A percentile compares a stretch with the other conserved stretches of the same genome.
Conservation (phyloP, 2,113 vertebrate genomes). For the Bothrops jararaca region DNA sequence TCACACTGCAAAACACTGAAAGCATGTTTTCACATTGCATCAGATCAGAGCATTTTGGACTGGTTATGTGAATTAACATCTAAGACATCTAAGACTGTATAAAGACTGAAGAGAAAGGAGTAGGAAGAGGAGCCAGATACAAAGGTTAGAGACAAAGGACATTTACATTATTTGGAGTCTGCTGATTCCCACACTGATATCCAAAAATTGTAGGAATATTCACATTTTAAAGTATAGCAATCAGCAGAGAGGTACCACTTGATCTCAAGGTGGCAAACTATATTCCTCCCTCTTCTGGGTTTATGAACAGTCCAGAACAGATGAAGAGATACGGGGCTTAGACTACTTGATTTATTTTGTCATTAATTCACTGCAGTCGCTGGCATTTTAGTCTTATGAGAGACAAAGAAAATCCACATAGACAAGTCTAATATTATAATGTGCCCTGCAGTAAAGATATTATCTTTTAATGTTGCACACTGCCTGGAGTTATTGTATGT, state of each 20-base stretch:
- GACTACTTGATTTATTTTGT: background rate
- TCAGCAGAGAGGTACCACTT: background rate
- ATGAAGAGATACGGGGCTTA: background rate
- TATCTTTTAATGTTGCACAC: background rate
- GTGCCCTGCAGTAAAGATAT: background rate
- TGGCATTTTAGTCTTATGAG: background rate
- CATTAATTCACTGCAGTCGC: background rate
- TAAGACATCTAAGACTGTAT: background rate
- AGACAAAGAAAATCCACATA: background rate
- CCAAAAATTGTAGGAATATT: background rate
- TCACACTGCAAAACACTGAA: background rate
- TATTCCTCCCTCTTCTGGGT: background rate
- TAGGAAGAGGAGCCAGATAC: constrained; percentile 1
- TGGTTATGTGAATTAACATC: background rate
- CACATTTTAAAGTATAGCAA: background rate
- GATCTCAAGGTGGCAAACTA: background rate
- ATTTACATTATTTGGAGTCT: background rate
- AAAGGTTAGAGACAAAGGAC: background rate
- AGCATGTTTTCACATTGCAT: constrained; percentile 10
- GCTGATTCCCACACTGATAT: background rate
- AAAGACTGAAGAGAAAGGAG: background rate
- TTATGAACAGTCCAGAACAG: background rate
- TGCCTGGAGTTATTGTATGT: background rate
- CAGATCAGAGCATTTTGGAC: background rate
- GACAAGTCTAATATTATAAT: background rate